These are phyloP conservation scores for Buathra laborator DNA, from an alignment of 2,888 invertebrate species.

Conservation along the genomic window DNA sequence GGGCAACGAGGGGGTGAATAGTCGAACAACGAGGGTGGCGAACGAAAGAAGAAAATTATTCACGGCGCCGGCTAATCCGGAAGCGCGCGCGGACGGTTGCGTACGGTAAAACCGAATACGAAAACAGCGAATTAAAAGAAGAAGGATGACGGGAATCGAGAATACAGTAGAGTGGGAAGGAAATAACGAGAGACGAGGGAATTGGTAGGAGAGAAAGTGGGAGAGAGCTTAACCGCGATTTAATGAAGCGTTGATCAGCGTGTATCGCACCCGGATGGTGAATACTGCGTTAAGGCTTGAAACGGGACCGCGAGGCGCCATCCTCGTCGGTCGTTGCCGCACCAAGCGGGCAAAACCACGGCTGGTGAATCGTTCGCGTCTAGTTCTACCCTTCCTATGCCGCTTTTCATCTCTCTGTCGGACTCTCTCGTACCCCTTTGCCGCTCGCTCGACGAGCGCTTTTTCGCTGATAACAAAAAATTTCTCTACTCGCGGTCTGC, in stretches of 20 bases:
- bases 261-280: slow-evolving; percentile 16
- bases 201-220: neutral
- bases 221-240: slow-evolving; percentile 65
- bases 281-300: slow-evolving; percentile 10
- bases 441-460: neutral
- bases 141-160: neutral
- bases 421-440: slow-evolving; percentile 5
- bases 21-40: no score
- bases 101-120: neutral
- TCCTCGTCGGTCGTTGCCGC: slow-evolving; percentile 28
- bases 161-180: neutral
- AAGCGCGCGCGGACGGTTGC: neutral
- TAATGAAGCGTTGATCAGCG: slow-evolving; percentile 71
- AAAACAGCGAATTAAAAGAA: slow-evolving; percentile 2
- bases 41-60: no score
- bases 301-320: slow-evolving; percentile 50
- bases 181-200: neutral
- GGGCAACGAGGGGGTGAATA: no score
- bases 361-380: slow-evolving; percentile 2
- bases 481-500: slow-evolving; percentile 3
- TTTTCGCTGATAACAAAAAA: slow-evolving; percentile 31
- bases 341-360: slow-evolving; percentile 36
- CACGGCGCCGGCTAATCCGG: no score
- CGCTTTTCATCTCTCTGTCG: neutral
- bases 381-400: neutral